Evolutionary conservation across 2,113 vertebrate species (phyloP), one percentile per base, ranked within the genome.

Genomic region (Cynocephalus volans): DNA sequence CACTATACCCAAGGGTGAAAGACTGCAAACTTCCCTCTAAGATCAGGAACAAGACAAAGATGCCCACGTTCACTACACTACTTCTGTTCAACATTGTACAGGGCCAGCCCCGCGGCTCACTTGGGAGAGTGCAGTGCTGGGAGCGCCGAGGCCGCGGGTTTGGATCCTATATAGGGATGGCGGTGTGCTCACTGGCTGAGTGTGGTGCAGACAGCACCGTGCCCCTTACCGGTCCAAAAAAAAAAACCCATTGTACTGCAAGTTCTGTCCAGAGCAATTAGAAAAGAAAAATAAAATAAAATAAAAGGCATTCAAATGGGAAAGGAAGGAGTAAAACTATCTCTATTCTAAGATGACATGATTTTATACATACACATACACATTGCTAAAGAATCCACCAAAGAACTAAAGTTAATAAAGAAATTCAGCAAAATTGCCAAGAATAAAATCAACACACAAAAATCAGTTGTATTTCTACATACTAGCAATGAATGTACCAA

Each of bases 351-450:
- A 82, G 28, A 76, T 83, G n/a, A 50, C 36, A 48, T 21, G 67
- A 72, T 62, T 64, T 69, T 10, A 73, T 54, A 52, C 15, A 18
- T n/a, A 79, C 2, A 85, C 17, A 50, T 2, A 50, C 6, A 64
- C 12, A 41, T 23, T 12, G 18, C 48, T 88, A 41, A 94, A 72
- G 45, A 94, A 94, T 26, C n/a, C 33, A 82, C 4, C 33, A 6
- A 31, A 65, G 67, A 72, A 83, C 21, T 21, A 52, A 73, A 90
- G 24, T 24, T 81, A 87, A 48, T 65, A 54, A 33, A 33, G 8
- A 67, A 87, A 92, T 73, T 92, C n/a, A 92, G 70, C 33, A 48
- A 75, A 75, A n/a, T 94, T 62, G 62, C 36, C 79, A 83, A 36
- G 79, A 45, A 80, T 56, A 95, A 76, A 90, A 60, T 67, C 75